Conservation (phyloP, 2,888 invertebrate genomes). For the Ochlodes sylvanus region DNA sequence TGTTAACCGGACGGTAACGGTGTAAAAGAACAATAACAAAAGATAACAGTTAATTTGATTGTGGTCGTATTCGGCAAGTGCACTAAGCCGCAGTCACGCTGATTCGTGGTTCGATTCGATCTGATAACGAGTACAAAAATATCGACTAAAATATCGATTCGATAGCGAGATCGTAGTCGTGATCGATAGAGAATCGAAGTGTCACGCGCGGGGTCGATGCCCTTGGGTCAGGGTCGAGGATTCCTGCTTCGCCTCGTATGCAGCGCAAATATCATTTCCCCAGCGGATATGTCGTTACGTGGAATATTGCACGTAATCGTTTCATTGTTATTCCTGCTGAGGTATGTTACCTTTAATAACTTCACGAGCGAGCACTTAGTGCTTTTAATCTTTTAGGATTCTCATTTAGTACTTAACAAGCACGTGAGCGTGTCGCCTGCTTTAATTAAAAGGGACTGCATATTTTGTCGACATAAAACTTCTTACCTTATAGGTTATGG, state of each 20-base stretch:
- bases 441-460: slow-evolving; percentile 30
- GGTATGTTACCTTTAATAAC: slow-evolving; percentile 39
- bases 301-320: slow-evolving; percentile 73
- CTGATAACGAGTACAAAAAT: slow-evolving; percentile 75
- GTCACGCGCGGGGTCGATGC: slow-evolving; percentile 80
- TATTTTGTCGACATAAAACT: slow-evolving; percentile 20
- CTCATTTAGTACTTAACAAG: slow-evolving; percentile 25
- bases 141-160: slow-evolving; percentile 68
- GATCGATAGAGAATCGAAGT: slow-evolving; percentile 84
- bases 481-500: slow-evolving; percentile 7
- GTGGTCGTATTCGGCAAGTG: slow-evolving; percentile 68
- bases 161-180: slow-evolving; percentile 76
- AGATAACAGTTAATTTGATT: slow-evolving; percentile 70
- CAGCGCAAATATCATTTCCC: slow-evolving; percentile 68
- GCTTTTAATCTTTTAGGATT: slow-evolving; percentile 26
- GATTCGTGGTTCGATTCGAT: slow-evolving; percentile 57
- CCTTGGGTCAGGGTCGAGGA: slow-evolving; percentile 81
- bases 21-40: slow-evolving; percentile 67
- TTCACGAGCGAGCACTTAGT: slow-evolving; percentile 20
- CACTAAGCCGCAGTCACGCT: slow-evolving; percentile 63
- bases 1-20: slow-evolving; percentile 72
- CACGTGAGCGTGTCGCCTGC: slow-evolving; percentile 9
- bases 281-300: slow-evolving; percentile 75
- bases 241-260: slow-evolving; percentile 67
- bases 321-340: slow-evolving; percentile 74